Base-by-base conservation (phyloP, 2,113 vertebrate genomes). In the Pelodiscus sinensis region DNA sequence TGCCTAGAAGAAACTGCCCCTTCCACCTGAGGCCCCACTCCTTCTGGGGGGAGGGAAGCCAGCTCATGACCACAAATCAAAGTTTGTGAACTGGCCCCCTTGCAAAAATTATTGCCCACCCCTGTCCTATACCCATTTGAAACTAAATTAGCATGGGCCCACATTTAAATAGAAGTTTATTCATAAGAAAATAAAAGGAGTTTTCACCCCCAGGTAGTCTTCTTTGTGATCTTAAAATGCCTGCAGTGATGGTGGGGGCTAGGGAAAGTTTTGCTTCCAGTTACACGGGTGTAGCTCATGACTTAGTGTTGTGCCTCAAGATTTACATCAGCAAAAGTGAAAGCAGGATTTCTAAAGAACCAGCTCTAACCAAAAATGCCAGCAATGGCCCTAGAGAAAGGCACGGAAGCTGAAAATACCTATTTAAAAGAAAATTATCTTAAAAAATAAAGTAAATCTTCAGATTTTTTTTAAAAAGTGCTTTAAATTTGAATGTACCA, bases 401-500 rank as follows among this genome's bases (percentile, higher is more conserved):
- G 62, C 14, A 50, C 1, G 79, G 71, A 71, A 62, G 81, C 22
- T 80, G 81, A 88, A 81, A 13, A 81, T 5, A 60, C 2, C n/a
- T 18, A 11, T 52, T 12, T 2, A 90, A 91, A 92, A 87, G 31
- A 91, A 89, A 79, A 85, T 82, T 71, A 60, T 29, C n/a, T 71
- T 71, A 0, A 19, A 92, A 94, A 87, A 65, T 27, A 87, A 93
- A 90, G 44, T 86, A 31, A 50, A 54, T 80, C 85, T 93, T 50
- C 27, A 91, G 65, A 8, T 22, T 93, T 79, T 90, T 85, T 80
- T n/a, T n/a, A 91, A 71, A 35, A 68, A 91, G 58, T 78, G 24
- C 11, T 90, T 93, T 93, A 89, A 95, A 96, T 96, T 82, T 94
- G 90, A 96, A 91, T 92, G 52, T 24, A 27, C 27, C 80, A 54